Evolutionary conservation across 2,888 invertebrate genomes (phyloP).

Genomic region (Frankliniella intonsa): DNA sequence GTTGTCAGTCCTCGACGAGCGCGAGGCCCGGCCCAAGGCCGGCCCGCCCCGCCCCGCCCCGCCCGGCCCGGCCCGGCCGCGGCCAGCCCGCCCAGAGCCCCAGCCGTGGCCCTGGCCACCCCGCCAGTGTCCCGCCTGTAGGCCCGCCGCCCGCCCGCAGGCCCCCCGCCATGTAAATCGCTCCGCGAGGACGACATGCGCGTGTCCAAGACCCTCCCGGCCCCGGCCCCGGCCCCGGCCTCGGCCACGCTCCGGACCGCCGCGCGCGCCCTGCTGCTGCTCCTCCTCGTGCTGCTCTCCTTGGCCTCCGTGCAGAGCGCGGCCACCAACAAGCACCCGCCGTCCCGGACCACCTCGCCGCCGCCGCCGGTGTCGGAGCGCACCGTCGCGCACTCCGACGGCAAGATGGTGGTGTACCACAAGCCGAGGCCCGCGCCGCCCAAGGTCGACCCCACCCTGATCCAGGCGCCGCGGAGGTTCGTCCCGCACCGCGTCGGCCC

Average conservation of each 20-base stretch:
- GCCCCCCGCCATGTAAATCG: no score
- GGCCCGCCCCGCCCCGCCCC: not conserved
- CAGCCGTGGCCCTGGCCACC: not conserved
- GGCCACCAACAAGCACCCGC: not conserved
- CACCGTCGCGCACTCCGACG: not conserved
- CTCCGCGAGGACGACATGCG: no score
- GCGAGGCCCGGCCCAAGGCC: not conserved
- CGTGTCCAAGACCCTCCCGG: no score
- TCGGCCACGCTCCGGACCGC: not conserved
- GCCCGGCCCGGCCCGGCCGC: not conserved
- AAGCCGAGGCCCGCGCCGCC: not conserved
- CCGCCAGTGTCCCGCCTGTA: no score
- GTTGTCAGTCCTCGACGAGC: no score
- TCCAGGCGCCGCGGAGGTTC: slow-evolving; percentile 9
- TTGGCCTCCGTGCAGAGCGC: not conserved
- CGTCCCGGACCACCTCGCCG: not conserved
- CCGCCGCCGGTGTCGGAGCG: not conserved
- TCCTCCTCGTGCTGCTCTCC: not conserved
- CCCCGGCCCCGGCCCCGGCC: no score
- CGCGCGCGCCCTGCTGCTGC: not conserved
- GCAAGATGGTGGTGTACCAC: not conserved
- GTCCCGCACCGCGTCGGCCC: not conserved
- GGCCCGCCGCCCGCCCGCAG: no score
- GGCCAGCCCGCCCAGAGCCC: not conserved
- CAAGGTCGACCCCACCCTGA: not conserved